Evolutionary conservation across 2,797 vertebrate genomes (phyloP).

Genomic region (Xyrichtys novacula): DNA sequence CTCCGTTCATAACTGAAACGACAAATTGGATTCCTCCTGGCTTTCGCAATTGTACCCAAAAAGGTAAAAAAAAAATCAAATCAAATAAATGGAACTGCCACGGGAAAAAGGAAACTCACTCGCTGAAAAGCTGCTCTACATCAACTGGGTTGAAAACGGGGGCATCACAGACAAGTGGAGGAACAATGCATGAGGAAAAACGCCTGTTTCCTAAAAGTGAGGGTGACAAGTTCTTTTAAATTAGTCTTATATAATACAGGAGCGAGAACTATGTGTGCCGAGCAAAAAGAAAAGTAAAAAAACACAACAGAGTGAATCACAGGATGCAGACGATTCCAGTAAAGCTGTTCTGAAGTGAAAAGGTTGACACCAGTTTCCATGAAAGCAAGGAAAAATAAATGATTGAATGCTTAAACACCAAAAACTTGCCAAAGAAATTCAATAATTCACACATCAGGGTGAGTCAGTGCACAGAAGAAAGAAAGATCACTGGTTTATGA

Average conservation of each 20-base stretch:
- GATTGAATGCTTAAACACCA: neutral
- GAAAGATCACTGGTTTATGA: too few relatives aligned
- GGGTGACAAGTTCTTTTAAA: slow-evolving; percentile 59
- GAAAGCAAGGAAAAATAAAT: neutral
- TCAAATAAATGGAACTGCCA: slow-evolving; percentile 49
- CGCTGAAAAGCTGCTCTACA: slow-evolving; percentile 20
- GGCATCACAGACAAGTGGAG: slow-evolving; percentile 13
- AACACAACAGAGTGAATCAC: neutral
- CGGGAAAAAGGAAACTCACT: slow-evolving; percentile 25
- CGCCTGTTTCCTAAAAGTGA: slow-evolving; percentile 26
- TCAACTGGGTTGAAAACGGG: neutral
- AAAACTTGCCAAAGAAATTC: too few relatives aligned
- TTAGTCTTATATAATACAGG: slow-evolving; percentile 46
- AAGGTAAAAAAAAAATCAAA: slow-evolving; percentile 45
- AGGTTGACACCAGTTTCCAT: neutral
- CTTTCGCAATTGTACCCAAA: slow-evolving; percentile 45
- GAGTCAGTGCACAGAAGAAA: too few relatives aligned
- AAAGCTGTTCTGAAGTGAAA: slow-evolving; percentile 8
- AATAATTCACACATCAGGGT: too few relatives aligned
- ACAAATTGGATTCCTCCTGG: slow-evolving; percentile 58
- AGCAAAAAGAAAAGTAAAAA: slow-evolving; percentile 6
- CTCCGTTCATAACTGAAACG: slow-evolving; percentile 36
- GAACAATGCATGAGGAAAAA: slow-evolving; percentile 31
- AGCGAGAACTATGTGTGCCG: slow-evolving; percentile 34
- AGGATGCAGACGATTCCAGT: slow-evolving; percentile 10